These are phyloP conservation scores for Rugalucina vietnamica DNA, from an alignment of 2,888 invertebrate species.

Conservation along the genomic window DNA sequence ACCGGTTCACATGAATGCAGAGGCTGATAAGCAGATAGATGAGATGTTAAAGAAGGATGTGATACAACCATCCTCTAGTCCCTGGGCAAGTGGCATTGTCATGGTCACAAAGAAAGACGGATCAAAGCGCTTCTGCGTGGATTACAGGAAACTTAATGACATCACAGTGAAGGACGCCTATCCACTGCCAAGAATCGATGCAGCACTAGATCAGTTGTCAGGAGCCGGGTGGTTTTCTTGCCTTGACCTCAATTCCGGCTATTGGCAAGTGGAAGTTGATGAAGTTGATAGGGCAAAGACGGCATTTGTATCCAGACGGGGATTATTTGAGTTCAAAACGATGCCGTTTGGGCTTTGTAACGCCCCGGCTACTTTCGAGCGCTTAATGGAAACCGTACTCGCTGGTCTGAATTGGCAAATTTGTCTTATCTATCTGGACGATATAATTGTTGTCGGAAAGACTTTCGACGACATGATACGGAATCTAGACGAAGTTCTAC, in stretches of 20 bases:
- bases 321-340: conserved; percentile 48
- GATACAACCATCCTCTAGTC: background rate
- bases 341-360: too few species aligned
- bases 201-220: background rate
- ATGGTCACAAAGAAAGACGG: background rate
- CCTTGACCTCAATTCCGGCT: conserved; percentile 56
- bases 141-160: background rate
- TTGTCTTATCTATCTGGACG: too few species aligned
- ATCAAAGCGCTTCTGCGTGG: background rate
- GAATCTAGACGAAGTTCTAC: too few species aligned
- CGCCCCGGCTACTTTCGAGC: too few species aligned
- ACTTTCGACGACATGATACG: too few species aligned
- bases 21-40: background rate
- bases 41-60: background rate
- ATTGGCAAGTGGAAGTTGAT: conserved; percentile 54
- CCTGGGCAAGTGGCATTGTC: conserved; percentile 1
- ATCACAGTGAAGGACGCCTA: background rate
- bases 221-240: conserved; percentile 45
- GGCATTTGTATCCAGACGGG: conserved; percentile 39
- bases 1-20: background rate
- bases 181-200: background rate
- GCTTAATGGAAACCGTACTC: too few species aligned
- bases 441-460: too few species aligned
- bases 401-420: too few species aligned
- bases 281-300: conserved; percentile 42